phyloP scores from a whole-genome alignment of 2,888 invertebrate genomes.

The Brachyopa scutellaris region DNA sequence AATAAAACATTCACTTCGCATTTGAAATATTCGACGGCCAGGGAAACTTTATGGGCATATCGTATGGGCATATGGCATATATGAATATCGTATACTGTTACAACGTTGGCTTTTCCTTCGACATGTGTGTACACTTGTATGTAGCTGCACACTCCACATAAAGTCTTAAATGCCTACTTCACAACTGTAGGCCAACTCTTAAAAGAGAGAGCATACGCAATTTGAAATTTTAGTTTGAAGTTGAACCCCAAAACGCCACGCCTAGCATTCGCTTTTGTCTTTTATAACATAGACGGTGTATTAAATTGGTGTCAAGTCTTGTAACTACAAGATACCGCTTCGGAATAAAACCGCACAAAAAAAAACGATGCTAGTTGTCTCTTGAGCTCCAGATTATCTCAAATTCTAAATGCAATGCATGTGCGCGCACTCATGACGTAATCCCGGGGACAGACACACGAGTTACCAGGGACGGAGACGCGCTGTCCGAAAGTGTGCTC shows the following conservation, averaged over 20 bases:
- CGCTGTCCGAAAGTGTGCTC: slow-evolving; percentile 59
- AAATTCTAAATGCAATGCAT: slow-evolving; percentile 53
- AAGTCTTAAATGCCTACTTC: too few species aligned
- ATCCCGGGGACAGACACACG: not conserved
- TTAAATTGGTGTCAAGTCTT: slow-evolving; percentile 64
- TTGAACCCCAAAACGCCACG: slow-evolving; percentile 52
- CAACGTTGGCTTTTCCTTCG: slow-evolving; percentile 33
- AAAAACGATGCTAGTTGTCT: slow-evolving; percentile 37
- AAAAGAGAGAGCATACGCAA: slow-evolving; percentile 48
- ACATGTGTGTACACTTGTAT: too few species aligned
- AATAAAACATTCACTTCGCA: too few species aligned
- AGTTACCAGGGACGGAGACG: not conserved
- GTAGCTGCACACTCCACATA: slow-evolving; percentile 1
- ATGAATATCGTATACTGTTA: not conserved
- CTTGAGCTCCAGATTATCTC: slow-evolving; percentile 46
- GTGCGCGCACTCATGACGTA: slow-evolving; percentile 37
- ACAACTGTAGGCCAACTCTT: not conserved
- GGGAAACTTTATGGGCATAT: slow-evolving; percentile 17
- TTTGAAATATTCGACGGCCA: slow-evolving; percentile 36
- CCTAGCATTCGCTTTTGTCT: slow-evolving; percentile 52
- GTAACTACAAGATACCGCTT: slow-evolving; percentile 45
- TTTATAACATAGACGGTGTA: slow-evolving; percentile 58
- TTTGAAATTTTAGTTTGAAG: slow-evolving; percentile 32
- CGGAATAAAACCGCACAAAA: slow-evolving; percentile 24
- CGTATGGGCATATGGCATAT: too few species aligned